Base-by-base conservation (phyloP, 2,888 invertebrate genomes). In the Conus canariensis region DNA sequence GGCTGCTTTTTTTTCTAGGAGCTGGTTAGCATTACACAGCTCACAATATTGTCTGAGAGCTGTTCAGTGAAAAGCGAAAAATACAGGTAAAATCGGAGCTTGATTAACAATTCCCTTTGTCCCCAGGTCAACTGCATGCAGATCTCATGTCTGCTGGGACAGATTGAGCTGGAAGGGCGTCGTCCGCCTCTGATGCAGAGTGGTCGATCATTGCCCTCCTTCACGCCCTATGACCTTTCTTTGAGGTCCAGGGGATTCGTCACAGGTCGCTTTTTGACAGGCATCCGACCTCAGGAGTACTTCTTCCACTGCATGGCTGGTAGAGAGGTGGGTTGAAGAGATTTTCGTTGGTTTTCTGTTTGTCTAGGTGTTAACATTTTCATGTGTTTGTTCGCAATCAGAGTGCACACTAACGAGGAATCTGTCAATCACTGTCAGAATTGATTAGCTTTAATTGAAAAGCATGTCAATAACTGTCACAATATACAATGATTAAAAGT, bases 241-340 rank as follows among this genome's bases (percentile, higher is more conserved):
- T 99, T 99, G 0, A 97, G 98, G 95, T 98, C 99, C 0, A 99
- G 99, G 14, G 99, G 99, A 0, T 99, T 99, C 95, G 98, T 99
- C 90, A 98, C 98, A 93, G 98, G 99, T 0, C 97, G 99, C 16
- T 99, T 99, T 96, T 98, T 99, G 97, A 99, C 99, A 0, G 99
- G 99, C n/a, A 98, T 99, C 94, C 97, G 98, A 95, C 99, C 99
- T 0, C 99, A 99, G 96, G 99, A 99, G 95, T 99, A 99, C 96
- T 99, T 99, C 97, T 99, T 99, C 97, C 99, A 99, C 97, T 99
- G 99, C 95, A 99, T 99, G 99, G 99, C 99, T 90, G 99, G 99
- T 90, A 97, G 99, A 96, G 99, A 99, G 97, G 98, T 97, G 96
- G 95, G 95, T 60, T 58, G 64, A 64, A 64, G 64, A 16, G 64